These are phyloP conservation scores for Leptinotarsa haldemani DNA, from an alignment of 2,888 invertebrate species.

Conservation along the genomic window DNA sequence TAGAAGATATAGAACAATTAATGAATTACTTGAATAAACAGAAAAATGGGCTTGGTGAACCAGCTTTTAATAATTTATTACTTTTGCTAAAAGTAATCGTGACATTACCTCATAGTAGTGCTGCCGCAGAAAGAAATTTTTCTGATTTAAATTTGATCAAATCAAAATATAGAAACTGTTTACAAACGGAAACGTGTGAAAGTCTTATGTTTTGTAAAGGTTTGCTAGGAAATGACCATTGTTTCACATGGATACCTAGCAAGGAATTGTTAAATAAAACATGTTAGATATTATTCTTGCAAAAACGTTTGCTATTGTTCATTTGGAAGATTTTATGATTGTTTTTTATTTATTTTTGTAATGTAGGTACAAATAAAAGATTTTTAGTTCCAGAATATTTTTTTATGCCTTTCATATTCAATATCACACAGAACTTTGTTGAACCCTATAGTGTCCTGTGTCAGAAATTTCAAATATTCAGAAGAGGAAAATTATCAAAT, in stretches of 20 bases:
- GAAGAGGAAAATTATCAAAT: no score
- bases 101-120: slow-evolving; percentile 16
- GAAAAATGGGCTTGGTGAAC: slow-evolving; percentile 1
- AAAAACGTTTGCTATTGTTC: background rate
- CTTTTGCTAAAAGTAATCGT: slow-evolving; percentile 22
- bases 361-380: no score
- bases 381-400: no score
- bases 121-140: slow-evolving; percentile 11
- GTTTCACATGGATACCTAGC: slow-evolving; percentile 19
- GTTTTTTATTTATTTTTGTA: no score
- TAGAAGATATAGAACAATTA: slow-evolving; percentile 10
- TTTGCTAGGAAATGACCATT: slow-evolving; percentile 3
- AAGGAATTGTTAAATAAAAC: slow-evolving; percentile 5
- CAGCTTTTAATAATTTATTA: slow-evolving; percentile 12
- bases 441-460: no score
- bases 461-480: no score
- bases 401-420: no score
- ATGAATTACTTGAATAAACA: slow-evolving; percentile 17
- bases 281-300: background rate
- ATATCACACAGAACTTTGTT: no score
- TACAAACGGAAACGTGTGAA: slow-evolving; percentile 9
- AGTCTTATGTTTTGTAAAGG: slow-evolving; percentile 14
- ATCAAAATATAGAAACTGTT: slow-evolving; percentile 18
- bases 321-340: no score
- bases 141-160: slow-evolving; percentile 18